Base-by-base conservation (phyloP, 2,888 invertebrate species). In the Kuschelorhynchus macadamiae region DNA sequence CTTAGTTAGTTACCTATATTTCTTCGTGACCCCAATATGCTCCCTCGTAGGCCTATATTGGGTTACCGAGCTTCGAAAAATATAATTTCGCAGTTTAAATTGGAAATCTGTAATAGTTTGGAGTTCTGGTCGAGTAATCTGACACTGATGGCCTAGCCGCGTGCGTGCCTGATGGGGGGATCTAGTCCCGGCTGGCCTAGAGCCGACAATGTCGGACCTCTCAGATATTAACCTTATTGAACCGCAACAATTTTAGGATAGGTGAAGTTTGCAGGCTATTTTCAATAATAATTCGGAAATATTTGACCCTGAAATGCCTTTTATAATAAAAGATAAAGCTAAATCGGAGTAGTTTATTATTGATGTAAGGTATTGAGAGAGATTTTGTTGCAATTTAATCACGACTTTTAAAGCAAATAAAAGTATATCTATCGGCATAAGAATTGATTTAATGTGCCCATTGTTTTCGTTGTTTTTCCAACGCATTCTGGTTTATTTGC, bases 81-180 rank as follows among this genome's bases (percentile, higher is more conserved):
- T 85, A 85, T 83, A 81, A 81, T 81, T 80, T 80, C 72, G 76
- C 81, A 82, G 59, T 73, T 72, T 72, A 71, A 74, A 72, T 75
- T 72, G 63, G 73, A 72, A 74, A 73, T 75, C 74, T 71, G 68
- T 63, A 69, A 75, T 75, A 75, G 76, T 74, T 76, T 71, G 74
- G 64, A 70, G 75, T 73, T 59, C 65, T 72, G 72, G 71, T 72
- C 72, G 64, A 59, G 72, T 76, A 76, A 75, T 75, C 73, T 74
- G 75, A 76, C 75, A 75, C 74, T 72, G 73, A 74, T 61, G 59
- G 67, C 72, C 59, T 21, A 14, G 53, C 16, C 42, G 56, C 49
- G 57, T 57, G 62, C 72, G 72, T 63, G 62, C 57, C 39, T 53
- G 42, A 49, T 14, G 30, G 53, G 62, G 53, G 46, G 17, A 39